A percentile compares a stretch with the other conserved stretches of the same genome.
Evolutionary conservation across 1,140 invertebrate species (phyloP).

Genomic region (Pseudomyrmex concolor): DNA sequence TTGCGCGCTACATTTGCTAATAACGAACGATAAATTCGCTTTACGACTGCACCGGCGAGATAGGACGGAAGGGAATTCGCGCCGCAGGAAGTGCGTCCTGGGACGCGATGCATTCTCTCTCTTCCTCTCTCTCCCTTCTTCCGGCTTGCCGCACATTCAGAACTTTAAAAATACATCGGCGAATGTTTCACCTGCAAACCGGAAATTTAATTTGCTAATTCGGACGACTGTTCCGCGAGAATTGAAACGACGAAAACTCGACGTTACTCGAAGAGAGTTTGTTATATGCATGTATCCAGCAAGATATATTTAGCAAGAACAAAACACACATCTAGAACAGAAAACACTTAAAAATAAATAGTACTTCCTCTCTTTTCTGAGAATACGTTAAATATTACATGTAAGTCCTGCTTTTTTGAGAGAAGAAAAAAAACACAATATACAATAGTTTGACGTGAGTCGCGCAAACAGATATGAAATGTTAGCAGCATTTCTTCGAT

Average conservation of each 20-base stretch:
- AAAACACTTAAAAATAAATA: no score
- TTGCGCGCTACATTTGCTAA: conserved; percentile 70
- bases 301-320: conserved; percentile 10
- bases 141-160: neutral
- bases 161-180: conserved; percentile 50
- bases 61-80: conserved; percentile 43
- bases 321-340: no score
- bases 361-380: neutral
- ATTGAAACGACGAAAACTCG: conserved; percentile 3
- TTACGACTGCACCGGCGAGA: conserved; percentile 57
- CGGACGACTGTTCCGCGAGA: neutral
- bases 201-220: conserved; percentile 47
- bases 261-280: no score
- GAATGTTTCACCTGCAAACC: neutral
- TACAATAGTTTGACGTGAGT: neutral
- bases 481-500: conserved; percentile 1
- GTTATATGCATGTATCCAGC: neutral
- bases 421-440: neutral
- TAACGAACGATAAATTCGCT: conserved; percentile 69
- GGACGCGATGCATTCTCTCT: conserved; percentile 35
- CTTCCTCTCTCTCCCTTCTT: neutral
- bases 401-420: no score
- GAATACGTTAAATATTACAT: no score
- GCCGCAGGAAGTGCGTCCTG: conserved; percentile 37
- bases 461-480: neutral